Evolutionary conservation across 2,888 invertebrate species (phyloP), one percentile per base, ranked within the genome.

Genomic region (Volucella zonaria): DNA sequence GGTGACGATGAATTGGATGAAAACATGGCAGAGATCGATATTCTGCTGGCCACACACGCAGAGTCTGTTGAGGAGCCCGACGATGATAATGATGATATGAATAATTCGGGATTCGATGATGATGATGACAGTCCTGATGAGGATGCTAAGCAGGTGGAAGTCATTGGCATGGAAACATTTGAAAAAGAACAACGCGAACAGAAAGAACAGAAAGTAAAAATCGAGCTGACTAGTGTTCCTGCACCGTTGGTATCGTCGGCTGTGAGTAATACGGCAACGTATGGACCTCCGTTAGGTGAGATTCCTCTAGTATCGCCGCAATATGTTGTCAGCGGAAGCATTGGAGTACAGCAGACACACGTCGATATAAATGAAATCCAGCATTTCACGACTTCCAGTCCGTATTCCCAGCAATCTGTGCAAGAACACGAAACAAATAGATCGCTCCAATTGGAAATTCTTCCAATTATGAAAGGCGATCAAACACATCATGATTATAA

Each of bases 1-100:
- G 40, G 58, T 9, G 52, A 31, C 10, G 77, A 77, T 43, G 87
- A 86, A 23, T 56, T 87, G 9, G 85, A 82, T 15, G 87, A 87
- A 42, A 87, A 87, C 42, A 87, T 87, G 86, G 85, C 86, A 8
- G 87, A 87, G 56, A 87, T 87, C 47, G 87, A 81, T 56, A 82
- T 82, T 73, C 58, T 87, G 43, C 49, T 87, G 0, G 71, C 77
- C 0, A 77, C 70, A 3, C 68, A 81, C 42, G 73, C 82, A 4
- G 74, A 82, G 8, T n/a, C 54, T 0, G 61, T 52, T 11, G 77
- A 66, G 3, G 85, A 85, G 4, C 45, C 23, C n/a, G 73, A 77
- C 4, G 58, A 61, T 31, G 62, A 81, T 8, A 58, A 79, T 18
- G 87, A 82, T 1, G 76, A 80, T 45, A 52, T 81, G 67, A 56